Evolutionary conservation across 2,888 invertebrate species (phyloP).

Genomic region (Campaea margaritaria): DNA sequence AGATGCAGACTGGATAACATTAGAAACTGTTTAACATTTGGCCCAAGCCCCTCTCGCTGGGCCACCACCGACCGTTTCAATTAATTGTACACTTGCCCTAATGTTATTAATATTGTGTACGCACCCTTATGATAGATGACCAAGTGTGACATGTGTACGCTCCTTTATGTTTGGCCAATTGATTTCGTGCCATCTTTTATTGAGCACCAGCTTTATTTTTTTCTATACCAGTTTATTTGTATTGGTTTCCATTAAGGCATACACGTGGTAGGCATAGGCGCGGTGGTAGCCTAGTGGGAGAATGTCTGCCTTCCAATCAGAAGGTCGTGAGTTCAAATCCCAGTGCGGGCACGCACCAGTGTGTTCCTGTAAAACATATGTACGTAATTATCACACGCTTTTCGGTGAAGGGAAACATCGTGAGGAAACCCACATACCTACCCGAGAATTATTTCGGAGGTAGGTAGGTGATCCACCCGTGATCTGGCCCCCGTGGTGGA

Average conservation of each 20-base stretch:
- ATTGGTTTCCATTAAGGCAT: constrained; percentile 9
- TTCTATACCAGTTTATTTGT: constrained; percentile 6
- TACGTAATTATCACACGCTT: too few relatives aligned
- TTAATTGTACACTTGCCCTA: constrained; percentile 71
- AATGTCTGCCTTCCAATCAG: too few relatives aligned
- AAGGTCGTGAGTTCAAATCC: too few relatives aligned
- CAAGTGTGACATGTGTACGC: constrained; percentile 77
- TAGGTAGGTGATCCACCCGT: too few relatives aligned
- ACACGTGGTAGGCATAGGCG: too few relatives aligned
- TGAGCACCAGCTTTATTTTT: constrained; percentile 1
- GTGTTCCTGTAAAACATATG: too few relatives aligned
- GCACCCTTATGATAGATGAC: constrained; percentile 70
- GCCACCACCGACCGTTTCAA: constrained; percentile 62
- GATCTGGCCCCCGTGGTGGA: too few relatives aligned
- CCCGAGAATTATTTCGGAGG: too few relatives aligned
- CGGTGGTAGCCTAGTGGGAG: too few relatives aligned
- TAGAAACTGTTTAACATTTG: constrained; percentile 82
- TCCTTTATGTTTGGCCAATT: constrained; percentile 70
- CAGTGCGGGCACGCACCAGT: too few relatives aligned
- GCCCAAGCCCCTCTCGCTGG: constrained; percentile 54
- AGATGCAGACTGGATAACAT: constrained; percentile 61
- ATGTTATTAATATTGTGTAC: constrained; percentile 67
- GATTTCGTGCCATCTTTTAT: constrained; percentile 55
- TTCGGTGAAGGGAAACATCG: too few relatives aligned
- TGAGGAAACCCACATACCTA: too few relatives aligned